A percentile compares a stretch with the other conserved stretches of the same genome.
Conservation (phyloP, 2,797 vertebrate genomes). For the Microhierax caerulescens region DNA sequence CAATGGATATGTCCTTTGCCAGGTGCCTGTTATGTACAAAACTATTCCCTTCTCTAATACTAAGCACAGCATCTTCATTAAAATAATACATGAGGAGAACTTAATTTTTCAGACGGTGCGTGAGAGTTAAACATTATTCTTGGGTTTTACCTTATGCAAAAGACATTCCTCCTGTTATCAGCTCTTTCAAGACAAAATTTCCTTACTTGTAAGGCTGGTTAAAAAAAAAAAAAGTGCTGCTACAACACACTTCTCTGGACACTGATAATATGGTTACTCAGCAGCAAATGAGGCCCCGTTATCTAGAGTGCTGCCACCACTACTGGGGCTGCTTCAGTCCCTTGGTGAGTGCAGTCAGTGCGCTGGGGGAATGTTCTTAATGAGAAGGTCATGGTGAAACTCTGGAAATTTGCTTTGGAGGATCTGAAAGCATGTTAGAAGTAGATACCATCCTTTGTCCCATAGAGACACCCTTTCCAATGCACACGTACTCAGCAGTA, state of each 20-base stretch:
- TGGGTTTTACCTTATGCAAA: background rate
- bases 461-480: background rate
- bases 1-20: background rate
- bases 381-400: background rate
- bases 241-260: background rate
- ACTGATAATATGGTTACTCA: background rate
- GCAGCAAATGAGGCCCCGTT: background rate
- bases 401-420: background rate
- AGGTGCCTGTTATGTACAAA: background rate
- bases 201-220: background rate
- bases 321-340: background rate
- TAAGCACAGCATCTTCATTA: background rate
- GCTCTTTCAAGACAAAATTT: background rate
- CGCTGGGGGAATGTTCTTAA: background rate
- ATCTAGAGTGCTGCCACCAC: background rate
- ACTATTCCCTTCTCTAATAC: background rate
- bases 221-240: background rate
- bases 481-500: background rate
- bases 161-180: background rate
- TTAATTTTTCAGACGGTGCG: background rate
- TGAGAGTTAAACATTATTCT: background rate
- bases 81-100: background rate
- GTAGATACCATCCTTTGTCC: background rate
- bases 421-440: background rate
- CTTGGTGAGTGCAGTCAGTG: background rate